Evolutionary conservation across 2,888 invertebrate genomes (phyloP), one percentile per base, ranked within the genome.

Genomic region (Papilio protenor): DNA sequence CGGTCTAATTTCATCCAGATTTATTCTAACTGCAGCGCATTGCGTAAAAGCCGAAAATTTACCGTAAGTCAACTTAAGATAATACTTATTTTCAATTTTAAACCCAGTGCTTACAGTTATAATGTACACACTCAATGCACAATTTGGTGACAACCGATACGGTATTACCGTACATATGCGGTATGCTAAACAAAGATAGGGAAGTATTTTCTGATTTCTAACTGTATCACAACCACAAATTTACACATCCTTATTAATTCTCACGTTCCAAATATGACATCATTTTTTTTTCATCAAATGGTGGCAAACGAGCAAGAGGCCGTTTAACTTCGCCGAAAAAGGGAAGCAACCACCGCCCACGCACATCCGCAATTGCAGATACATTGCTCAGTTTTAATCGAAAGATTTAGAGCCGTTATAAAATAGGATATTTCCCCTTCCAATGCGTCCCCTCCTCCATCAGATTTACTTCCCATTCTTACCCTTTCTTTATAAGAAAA

Each of bases 11-110:
- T 92, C 88, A 73, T 80, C 84, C 4, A 85, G 87, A 86, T 94
- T 93, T 80, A 88, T 94, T 11, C 79, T 95, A 33, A 95, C 94
- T 10, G 95, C 95, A 2, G 94, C 92, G 0, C 95, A 95, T 86
- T 95, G 95, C 79, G 85, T 80, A 0, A 59, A 33, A 33, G 18
- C 27, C 0, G 14, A 3, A 11, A 33, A 14, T 33, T 12, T 40
- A 76, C 78, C 78, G 78, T 79, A 73, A 80, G 81, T 80, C 5
- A 76, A 5, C 18, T 21, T 16, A 47, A 55, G 12, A 27, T 16
- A 16, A 12, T 23, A 5, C 6, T 23, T 14, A 59, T 61, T 61
- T 16, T 14, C 14, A 18, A 23, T 59, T 59, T 11, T 21, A 10
- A 59, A 23, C 10, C n/a, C 11, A n/a, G 5, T 5, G n/a, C n/a